A percentile compares a stretch with the other conserved stretches of the same genome.
Conservation (phyloP, 2,888 invertebrate species). For the Drosophila infuscata region DNA sequence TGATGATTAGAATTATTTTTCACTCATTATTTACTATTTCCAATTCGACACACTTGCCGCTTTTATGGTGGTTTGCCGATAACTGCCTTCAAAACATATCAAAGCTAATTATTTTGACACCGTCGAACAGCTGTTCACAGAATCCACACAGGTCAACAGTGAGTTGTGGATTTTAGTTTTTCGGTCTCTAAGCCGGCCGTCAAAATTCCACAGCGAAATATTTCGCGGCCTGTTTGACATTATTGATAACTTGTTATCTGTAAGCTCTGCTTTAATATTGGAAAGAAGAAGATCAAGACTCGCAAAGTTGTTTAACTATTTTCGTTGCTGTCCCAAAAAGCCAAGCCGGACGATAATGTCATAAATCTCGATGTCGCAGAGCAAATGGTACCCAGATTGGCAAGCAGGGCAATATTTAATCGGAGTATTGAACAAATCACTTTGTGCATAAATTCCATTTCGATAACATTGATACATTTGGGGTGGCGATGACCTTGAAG, state of each 20-base stretch:
- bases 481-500: conserved; percentile 49
- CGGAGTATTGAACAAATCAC: not conserved
- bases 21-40: not conserved
- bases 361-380: not conserved
- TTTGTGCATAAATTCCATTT: conserved; percentile 32
- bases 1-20: not conserved
- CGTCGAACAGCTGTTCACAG: not conserved
- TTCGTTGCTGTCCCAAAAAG: not conserved
- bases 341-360: not conserved
- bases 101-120: not conserved
- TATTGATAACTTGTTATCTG: not conserved
- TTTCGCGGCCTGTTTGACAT: not conserved
- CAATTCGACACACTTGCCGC: not conserved
- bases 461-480: conserved; percentile 46
- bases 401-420: not conserved
- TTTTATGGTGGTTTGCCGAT: not conserved
- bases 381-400: not conserved
- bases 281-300: not conserved
- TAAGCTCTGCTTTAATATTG: not conserved
- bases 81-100: not conserved
- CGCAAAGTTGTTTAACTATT: not conserved
- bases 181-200: not conserved
- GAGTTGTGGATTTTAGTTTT: not conserved
- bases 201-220: not conserved
- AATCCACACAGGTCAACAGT: not conserved